phyloP scores from a whole-genome alignment of 2,113 vertebrate species.

The Panurus biarmicus region DNA sequence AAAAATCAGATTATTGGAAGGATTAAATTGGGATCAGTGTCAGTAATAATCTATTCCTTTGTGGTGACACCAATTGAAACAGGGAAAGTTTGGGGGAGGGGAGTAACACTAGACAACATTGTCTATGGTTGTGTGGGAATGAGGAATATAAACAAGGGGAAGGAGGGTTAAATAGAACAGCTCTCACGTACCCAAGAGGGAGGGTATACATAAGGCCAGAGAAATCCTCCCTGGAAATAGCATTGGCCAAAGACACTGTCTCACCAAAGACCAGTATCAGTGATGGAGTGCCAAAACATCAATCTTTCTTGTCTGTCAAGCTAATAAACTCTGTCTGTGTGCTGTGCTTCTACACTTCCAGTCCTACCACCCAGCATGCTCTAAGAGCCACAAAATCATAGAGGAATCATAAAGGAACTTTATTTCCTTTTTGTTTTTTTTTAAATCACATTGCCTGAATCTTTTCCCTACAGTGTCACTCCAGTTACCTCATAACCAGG shows the following conservation, averaged over 20 bases:
- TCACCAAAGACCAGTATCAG: neutral
- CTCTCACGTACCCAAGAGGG: neutral
- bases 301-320: neutral
- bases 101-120: neutral
- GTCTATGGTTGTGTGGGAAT: neutral
- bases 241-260: neutral
- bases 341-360: neutral
- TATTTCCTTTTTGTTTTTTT: neutral
- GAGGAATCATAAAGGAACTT: neutral
- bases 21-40: slow-evolving; percentile 57
- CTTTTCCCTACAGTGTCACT: neutral
- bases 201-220: neutral
- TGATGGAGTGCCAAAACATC: neutral
- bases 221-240: neutral
- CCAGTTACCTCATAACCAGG: accelerated
- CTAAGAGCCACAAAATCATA: neutral
- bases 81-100: slow-evolving; percentile 31
- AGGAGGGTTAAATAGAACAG: neutral
- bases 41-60: slow-evolving; percentile 47
- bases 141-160: neutral
- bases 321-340: neutral
- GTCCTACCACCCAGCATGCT: neutral
- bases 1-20: slow-evolving; percentile 59
- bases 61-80: neutral
- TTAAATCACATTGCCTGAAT: neutral